Evolutionary conservation across 2,888 invertebrate species (phyloP), one percentile per base, ranked within the genome.

Genomic region (Drosophila mercatorum): DNA sequence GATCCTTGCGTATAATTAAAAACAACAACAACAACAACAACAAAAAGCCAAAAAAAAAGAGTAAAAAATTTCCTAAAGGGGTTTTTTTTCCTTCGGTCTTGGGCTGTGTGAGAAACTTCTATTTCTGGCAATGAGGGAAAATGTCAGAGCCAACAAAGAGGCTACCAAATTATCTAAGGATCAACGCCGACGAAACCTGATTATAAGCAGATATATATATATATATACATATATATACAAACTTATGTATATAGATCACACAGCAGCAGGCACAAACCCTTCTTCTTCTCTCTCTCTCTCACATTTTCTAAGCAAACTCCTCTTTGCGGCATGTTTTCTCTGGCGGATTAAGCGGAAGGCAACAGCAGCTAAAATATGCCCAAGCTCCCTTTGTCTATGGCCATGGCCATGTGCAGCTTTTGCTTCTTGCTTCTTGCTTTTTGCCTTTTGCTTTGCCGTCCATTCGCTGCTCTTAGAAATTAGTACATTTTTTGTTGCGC

Each of bases 51-150:
- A 7, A 44, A 14, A 14, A 44, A 12, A 44, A 12, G 47, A 71
- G 22, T 71, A 62, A 61, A 70, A 83, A 70, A 65, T 61, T 62
- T 65, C 63, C 58, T 53, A 57, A 44, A 40, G 38, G 47, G 38
- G 47, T 14, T 28, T 34, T n/a, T 17, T 8, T 34, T n/a, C n/a
- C 2, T 34, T 8, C 5, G 34, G 38, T 17, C 51, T 28, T 38
- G 43, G 17, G 51, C 51, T 85, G 74, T 85, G 74, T 88, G 87
- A 88, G 87, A 88, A 88, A 86, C 88, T 83, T 68, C 86, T 88
- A 88, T 88, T 84, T 72, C 49, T 59, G 67, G 55, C 69, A 83
- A 68, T 68, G 62, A 68, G 59, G 66, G 57, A 79, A 72, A 69
- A 81, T 60, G 71, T 62, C 49, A 49, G 49, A 49, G 49, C 49